Evolutionary conservation across 2,888 invertebrate genomes (phyloP).

Genomic region (Disparrhopalites patrizii): DNA sequence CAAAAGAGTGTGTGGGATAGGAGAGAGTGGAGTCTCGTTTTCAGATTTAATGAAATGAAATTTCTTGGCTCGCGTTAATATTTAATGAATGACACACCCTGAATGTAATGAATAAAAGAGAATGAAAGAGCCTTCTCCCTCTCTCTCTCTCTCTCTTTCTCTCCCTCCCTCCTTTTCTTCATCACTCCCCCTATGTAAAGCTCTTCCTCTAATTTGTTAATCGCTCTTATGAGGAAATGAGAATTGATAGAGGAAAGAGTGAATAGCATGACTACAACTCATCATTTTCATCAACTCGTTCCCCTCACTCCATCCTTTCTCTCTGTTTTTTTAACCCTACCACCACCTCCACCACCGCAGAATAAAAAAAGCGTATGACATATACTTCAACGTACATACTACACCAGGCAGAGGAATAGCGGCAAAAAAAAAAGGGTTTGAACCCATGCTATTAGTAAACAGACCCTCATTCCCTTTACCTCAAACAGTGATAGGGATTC

Average conservation of each 20-base stretch:
- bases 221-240: slow-evolving; percentile 46
- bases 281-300: slow-evolving; percentile 44
- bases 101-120: slow-evolving; percentile 15
- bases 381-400: too few relatives aligned
- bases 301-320: slow-evolving; percentile 1
- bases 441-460: too few relatives aligned
- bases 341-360: too few relatives aligned
- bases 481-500: slow-evolving; percentile 27
- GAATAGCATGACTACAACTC: slow-evolving; percentile 47
- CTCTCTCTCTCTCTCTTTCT: too few relatives aligned
- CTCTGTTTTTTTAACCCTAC: too few relatives aligned
- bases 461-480: slow-evolving; percentile 39
- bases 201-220: slow-evolving; percentile 39
- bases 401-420: too few relatives aligned
- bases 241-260: slow-evolving; percentile 39
- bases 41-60: slow-evolving; percentile 31
- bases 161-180: too few relatives aligned
- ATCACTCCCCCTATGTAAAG: slow-evolving; percentile 19
- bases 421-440: neutral
- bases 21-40: slow-evolving; percentile 15
- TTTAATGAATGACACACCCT: slow-evolving; percentile 39
- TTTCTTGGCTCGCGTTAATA: slow-evolving; percentile 35
- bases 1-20: too few relatives aligned
- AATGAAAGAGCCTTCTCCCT: slow-evolving; percentile 24
- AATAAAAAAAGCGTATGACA: too few relatives aligned